Evolutionary conservation across 1,140 invertebrate species (phyloP), one percentile per base, ranked within the genome.

Genomic region (Hesperophylax magnus): DNA sequence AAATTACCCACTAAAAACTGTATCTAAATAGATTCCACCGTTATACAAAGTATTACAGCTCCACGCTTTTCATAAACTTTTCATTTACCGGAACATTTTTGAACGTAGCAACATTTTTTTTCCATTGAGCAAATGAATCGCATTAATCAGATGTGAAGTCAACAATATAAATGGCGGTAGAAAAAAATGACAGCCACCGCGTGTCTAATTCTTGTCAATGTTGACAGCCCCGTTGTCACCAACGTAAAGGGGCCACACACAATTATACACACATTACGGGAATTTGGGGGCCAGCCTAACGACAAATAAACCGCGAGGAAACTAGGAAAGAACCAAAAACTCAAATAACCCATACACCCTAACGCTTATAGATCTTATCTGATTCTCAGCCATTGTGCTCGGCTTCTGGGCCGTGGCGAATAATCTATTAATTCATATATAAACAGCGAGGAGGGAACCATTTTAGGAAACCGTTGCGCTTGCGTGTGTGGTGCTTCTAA

Each of bases 351-450:
- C 9, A 47, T 11, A 47, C 39, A 47, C 63, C 11, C 24, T 20
- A 61, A 24, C n/a, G 24, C 58, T 58, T 24, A 24, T 18, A 67
- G 63, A 67, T 67, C 24, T 67, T 67, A 67, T 67, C 63, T 27
- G 22, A 31, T 22, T 22, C 63, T n/a, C 63, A n/a, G 15, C 63
- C 63, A 67, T 67, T 67, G 63, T 67, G 63, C 63, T 7, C 27
- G 63, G 63, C 22, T 67, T 34, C 27, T 31, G 63, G 31, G 31
- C 24, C 63, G 63, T 67, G 63, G 63, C 63, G 63, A 67, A 67
- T 31, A 31, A 67, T 67, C 63, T 67, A 67, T 67, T 67, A 67
- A 67, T 67, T 67, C 63, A 67, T 67, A 67, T 67, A 27, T 67
- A 67, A 67, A 67, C 63, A 67, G 31, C 63, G 63, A 34, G 63